Evolutionary conservation across 2,113 vertebrate species (phyloP), one percentile per base, ranked within the genome.

Genomic region (Budorcas taxicolor): DNA sequence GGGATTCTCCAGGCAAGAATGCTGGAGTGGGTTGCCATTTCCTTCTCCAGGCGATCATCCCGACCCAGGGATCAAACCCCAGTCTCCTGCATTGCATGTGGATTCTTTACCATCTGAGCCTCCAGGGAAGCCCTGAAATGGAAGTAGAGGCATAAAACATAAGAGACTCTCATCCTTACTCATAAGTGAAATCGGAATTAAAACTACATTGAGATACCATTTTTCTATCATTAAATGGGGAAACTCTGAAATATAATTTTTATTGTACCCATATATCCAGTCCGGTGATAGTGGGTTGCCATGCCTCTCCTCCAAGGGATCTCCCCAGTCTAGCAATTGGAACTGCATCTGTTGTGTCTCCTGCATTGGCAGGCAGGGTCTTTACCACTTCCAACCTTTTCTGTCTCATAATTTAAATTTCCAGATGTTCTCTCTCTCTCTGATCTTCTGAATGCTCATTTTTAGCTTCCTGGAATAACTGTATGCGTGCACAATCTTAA

Each of bases 391-490:
- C 16, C 31, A 78, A 19, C 8, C 3, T 82, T 67, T 64, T 95
- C 5, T 67, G 29, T 85, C 7, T 82, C 47, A 74, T 82, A 91
- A n/a, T 67, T 92, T 81, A 81, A 94, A 78, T 90, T 96, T 93
- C 31, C 10, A 86, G 21, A 10, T 85, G 13, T 88, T 29, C 13
- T 71, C 7, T 83, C 9, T 74, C 1, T 76, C 33, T 64, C 74
- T 87, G 4, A 5, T 95, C 25, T 64, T 87, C 12, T 87, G 40
- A 74, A 31, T 90, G 9, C 45, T 96, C 40, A 57, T 47, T 81
- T 96, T 90, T 91, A 92, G 45, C 33, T 93, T 91, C 36, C 45
- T 94, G 7, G 95, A 95, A n/a, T 95, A 96, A 53, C 94, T 74
- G 47, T 67, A 31, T 94, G 27, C 19, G 47, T 94, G 31, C 47